Evolutionary conservation across 2,888 invertebrate species (phyloP).

Genomic region (Hipparchia semele): DNA sequence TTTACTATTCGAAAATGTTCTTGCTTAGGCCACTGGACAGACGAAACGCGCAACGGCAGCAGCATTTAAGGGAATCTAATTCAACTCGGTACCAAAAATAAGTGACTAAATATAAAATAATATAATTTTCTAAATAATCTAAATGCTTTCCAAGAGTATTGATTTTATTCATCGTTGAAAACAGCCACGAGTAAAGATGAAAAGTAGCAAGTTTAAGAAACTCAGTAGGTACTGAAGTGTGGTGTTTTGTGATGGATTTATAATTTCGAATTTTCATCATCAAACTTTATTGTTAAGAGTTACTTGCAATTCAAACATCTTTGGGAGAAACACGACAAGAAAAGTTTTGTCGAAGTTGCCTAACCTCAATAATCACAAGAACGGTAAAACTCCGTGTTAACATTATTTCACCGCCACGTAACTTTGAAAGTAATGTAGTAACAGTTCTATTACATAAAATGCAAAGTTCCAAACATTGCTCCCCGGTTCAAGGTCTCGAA

Average conservation of each 20-base stretch:
- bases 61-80: background rate
- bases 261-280: background rate
- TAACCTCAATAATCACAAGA: background rate
- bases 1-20: too few species aligned
- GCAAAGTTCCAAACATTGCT: slow-evolving; percentile 20
- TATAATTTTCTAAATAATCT: too few species aligned
- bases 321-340: background rate
- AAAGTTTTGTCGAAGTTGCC: background rate
- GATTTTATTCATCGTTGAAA: background rate
- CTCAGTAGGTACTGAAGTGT: background rate
- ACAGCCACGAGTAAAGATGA: background rate
- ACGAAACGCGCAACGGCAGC: background rate
- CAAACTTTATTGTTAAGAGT: background rate
- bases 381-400: slow-evolving; percentile 15
- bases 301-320: background rate
- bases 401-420: slow-evolving; percentile 27
- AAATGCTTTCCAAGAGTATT: too few species aligned
- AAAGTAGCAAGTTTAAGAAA: background rate
- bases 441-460: slow-evolving; percentile 33
- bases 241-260: background rate
- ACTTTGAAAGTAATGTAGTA: slow-evolving; percentile 20
- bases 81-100: too few species aligned
- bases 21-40: background rate
- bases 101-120: too few species aligned
- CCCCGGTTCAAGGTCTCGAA: background rate